Conservation (phyloP, 1,140 invertebrate genomes). For the Drosophila prosaltans region DNA sequence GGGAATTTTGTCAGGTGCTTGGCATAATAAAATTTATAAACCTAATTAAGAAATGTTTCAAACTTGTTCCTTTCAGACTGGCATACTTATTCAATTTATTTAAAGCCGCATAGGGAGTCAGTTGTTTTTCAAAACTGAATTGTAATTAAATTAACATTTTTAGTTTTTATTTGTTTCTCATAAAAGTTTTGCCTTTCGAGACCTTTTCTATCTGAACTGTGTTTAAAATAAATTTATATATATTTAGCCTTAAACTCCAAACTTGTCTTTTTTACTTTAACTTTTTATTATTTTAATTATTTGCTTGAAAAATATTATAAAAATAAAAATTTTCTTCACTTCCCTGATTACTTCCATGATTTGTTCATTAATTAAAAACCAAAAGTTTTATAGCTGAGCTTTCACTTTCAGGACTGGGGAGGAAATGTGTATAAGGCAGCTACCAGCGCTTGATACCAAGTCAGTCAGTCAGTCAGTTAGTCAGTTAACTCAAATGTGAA, state of each 20-base stretch:
- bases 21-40: slow-evolving; percentile 66
- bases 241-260: no score
- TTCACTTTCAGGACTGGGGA: slow-evolving; percentile 41
- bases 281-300: no score
- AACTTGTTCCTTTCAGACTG: slow-evolving; percentile 42
- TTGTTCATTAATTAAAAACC: neutral
- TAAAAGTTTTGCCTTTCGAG: neutral
- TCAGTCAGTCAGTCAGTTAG: slow-evolving; percentile 41
- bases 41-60: slow-evolving; percentile 79
- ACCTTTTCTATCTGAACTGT: no score
- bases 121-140: neutral
- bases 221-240: no score
- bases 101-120: slow-evolving; percentile 46
- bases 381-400: slow-evolving; percentile 34
- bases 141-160: slow-evolving; percentile 9
- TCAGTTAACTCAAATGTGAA: slow-evolving; percentile 24
- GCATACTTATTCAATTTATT: slow-evolving; percentile 62
- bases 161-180: neutral
- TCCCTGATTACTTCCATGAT: neutral
- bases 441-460: neutral
- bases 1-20: slow-evolving; percentile 69
- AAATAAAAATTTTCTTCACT: no score
- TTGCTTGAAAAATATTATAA: no score
- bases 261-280: no score
- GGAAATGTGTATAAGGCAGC: slow-evolving; percentile 41